Base-by-base conservation (phyloP, 2,797 vertebrate species). In the Sebastes kiyomatsui region DNA sequence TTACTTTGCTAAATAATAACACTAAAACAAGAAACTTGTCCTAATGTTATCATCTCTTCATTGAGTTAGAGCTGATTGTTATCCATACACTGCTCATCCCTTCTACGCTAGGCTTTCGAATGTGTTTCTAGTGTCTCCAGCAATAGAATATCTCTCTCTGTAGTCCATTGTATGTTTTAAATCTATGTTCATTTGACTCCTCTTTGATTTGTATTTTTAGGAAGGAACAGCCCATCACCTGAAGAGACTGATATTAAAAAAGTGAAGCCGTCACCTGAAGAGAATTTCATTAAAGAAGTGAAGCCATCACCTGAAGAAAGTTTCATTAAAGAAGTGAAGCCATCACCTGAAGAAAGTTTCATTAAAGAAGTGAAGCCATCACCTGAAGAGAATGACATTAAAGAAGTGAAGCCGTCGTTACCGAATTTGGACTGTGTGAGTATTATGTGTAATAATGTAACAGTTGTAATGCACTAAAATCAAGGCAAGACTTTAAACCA, bases 371-470 rank as follows among this genome's bases (percentile, higher is more conserved):
- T 56, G 42, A 67, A 67, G 4, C 12, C 70, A 0, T 9, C 42
- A 18, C 22, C 12, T 18, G 62, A 65, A 5, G 33, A 42, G 2
- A 2, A 2, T 14, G 64, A 66, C 22, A 16, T 66, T 2, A 46
- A 42, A 10, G 64, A 67, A 46, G 38, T n/a, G 49, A 68, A 55
- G 12, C 67, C 49, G 0, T 23, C 28, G 2, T 1, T 83, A 2
- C 23, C 2, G 23, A 20, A 62, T 42, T 10, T 86, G 7, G 3
- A 38, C 23, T 4, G 0, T 2, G 91, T 89, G 59, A 91, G 90
- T 90, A 22, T 73, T 16, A 18, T 18, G 14, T 73, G 12, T 65
- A 4, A 32, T 12, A 11, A 7, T 13, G 16, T 7, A 13, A 49
- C 33, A 20, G 56, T 8, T 54, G 2, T 27, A 18, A 12, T 6